These are phyloP conservation scores for Macropus fuliginosus DNA, from an alignment of 2,797 vertebrate species.

Conservation along the genomic window DNA sequence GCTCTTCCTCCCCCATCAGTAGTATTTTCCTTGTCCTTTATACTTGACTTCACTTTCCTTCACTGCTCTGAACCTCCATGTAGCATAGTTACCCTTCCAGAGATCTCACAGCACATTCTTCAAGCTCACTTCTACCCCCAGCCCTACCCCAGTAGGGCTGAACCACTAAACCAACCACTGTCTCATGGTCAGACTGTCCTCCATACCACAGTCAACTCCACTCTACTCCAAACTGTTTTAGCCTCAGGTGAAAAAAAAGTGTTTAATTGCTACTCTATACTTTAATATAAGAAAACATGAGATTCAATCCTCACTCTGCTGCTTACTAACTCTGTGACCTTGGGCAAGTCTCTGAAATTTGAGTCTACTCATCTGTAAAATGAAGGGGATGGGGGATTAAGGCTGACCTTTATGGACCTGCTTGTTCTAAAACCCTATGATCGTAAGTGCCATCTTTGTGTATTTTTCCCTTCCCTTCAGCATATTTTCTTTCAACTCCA, in stretches of 20 bases:
- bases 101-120: not conserved
- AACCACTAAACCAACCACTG: not conserved
- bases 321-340: not conserved
- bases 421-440: not conserved
- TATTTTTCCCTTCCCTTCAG: not conserved
- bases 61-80: not conserved
- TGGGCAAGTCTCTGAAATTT: not conserved
- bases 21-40: not conserved
- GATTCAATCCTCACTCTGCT: not conserved
- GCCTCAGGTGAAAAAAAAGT: not conserved
- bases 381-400: not conserved
- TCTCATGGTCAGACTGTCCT: not conserved
- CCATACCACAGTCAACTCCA: not conserved
- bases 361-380: not conserved
- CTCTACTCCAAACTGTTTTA: not conserved
- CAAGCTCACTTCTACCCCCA: not conserved
- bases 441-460: constrained; percentile 24
- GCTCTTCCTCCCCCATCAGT: not conserved
- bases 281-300: not conserved
- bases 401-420: not conserved
- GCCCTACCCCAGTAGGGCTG: not conserved
- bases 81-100: not conserved
- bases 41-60: not conserved
- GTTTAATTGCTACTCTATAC: not conserved
- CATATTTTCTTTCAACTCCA: constrained; percentile 40